Conservation (phyloP, 2,888 invertebrate genomes). For the Drosophila lacicola region DNA sequence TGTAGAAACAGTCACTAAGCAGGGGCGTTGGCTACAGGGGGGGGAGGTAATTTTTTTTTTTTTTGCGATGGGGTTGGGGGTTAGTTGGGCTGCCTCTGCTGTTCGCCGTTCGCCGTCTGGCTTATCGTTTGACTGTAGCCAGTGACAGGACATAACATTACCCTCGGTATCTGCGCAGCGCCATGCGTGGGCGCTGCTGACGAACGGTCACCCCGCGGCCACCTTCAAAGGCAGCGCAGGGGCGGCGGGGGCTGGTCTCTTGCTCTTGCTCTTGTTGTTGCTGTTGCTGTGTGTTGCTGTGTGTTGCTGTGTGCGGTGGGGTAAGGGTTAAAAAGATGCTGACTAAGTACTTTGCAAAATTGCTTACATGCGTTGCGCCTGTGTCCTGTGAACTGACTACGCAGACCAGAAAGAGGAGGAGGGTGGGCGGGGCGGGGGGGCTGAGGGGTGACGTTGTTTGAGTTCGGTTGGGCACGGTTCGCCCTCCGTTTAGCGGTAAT, state of each 20-base stretch:
- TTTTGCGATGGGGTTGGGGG: neutral
- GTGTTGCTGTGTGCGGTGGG: constrained; percentile 1
- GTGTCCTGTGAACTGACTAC: constrained; percentile 29
- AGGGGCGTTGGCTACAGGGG: neutral
- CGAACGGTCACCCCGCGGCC: constrained; percentile 68
- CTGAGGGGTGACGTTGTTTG: neutral
- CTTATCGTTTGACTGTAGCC: constrained; percentile 75
- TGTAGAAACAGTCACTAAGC: constrained; percentile 27
- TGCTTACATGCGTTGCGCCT: constrained; percentile 72
- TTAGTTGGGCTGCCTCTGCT: constrained; percentile 4
- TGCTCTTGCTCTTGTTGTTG: too few species aligned
- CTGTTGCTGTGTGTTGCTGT: neutral
- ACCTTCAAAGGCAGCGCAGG: constrained; percentile 42
- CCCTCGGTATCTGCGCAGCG: constrained; percentile 72
- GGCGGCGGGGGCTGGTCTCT: constrained; percentile 1
- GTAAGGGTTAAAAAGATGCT: constrained; percentile 75
- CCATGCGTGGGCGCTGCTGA: constrained; percentile 71
- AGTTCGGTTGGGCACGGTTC: constrained; percentile 16
- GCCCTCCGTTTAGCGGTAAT: constrained; percentile 68
- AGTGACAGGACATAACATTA: constrained; percentile 82
- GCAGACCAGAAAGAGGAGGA: neutral
- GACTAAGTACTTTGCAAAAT: constrained; percentile 82
- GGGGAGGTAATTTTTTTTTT: neutral
- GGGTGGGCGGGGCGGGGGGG: neutral
- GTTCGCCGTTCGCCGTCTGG: constrained; percentile 33